Percentiles rank a stretch among this genome's conserved stretches.
Evolutionary conservation across 2,888 invertebrate genomes (phyloP).

Genomic region (Scrobipalpa atriplicella): DNA sequence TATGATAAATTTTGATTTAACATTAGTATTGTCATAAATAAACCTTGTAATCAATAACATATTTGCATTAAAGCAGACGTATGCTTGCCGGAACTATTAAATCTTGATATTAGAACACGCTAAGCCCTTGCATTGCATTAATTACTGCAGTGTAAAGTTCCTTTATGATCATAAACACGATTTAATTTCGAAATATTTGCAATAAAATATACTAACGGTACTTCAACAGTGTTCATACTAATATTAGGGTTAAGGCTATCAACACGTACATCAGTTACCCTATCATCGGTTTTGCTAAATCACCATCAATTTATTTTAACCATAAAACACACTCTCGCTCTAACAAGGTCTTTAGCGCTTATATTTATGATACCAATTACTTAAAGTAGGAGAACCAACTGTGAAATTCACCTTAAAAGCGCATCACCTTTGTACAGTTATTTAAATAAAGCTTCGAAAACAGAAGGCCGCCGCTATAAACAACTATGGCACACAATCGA

Average conservation of each 20-base stretch:
- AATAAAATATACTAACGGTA: too few relatives aligned
- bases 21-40: too few relatives aligned
- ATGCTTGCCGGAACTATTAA: background rate
- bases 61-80: background rate
- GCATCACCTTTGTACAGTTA: background rate
- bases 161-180: too few relatives aligned
- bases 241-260: too few relatives aligned
- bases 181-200: too few relatives aligned
- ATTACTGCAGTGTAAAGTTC: background rate
- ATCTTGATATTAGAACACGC: background rate
- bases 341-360: background rate
- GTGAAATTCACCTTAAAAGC: background rate
- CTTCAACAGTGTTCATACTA: too few relatives aligned
- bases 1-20: too few relatives aligned
- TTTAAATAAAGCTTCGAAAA: conserved; percentile 18
- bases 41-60: too few relatives aligned
- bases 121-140: background rate
- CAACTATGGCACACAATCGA: conserved; percentile 17
- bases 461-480: conserved; percentile 14
- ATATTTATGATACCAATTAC: background rate
- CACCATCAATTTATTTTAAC: background rate
- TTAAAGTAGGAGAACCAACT: background rate
- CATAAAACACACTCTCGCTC: conserved; percentile 6
- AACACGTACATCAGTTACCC: background rate
- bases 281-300: background rate